Percentiles rank a stretch among this genome's conserved stretches.
Evolutionary conservation across 2,888 invertebrate genomes (phyloP).

Genomic region (Hemaris fuciformis): DNA sequence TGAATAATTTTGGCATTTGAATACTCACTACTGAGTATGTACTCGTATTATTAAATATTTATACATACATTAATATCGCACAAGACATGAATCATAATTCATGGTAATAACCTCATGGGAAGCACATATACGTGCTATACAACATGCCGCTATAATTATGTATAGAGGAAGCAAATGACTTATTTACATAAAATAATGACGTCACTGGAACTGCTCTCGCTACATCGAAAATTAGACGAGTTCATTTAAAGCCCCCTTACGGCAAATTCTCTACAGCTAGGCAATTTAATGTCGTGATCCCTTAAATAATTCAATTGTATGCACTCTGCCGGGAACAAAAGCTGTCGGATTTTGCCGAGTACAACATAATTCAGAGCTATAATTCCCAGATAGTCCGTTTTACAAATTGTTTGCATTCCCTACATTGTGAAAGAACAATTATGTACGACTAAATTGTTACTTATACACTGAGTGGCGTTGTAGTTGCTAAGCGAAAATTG

Average conservation of each 20-base stretch:
- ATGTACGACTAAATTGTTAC: neutral
- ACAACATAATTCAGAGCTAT: slow-evolving; percentile 27
- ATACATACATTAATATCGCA: neutral
- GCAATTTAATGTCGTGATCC: slow-evolving; percentile 54
- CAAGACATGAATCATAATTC: neutral
- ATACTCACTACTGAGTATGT: neutral
- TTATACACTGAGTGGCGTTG: neutral
- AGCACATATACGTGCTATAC: neutral
- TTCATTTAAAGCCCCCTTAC: slow-evolving; percentile 36
- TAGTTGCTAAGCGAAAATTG: too few relatives aligned
- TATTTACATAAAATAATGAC: neutral
- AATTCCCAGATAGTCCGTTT: neutral
- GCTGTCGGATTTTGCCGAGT: slow-evolving; percentile 42
- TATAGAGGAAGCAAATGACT: neutral
- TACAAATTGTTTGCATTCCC: neutral
- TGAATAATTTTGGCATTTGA: neutral
- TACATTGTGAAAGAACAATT: neutral
- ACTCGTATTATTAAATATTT: neutral
- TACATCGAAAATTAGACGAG: slow-evolving; percentile 1
- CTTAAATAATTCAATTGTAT: slow-evolving; percentile 55
- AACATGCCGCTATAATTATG: neutral
- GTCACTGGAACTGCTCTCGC: neutral
- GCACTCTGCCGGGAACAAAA: slow-evolving; percentile 45
- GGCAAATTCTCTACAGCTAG: slow-evolving; percentile 36
- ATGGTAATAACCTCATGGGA: neutral